Base-by-base conservation (phyloP, 2,888 invertebrate species). In the Epicampocera succincta region DNA sequence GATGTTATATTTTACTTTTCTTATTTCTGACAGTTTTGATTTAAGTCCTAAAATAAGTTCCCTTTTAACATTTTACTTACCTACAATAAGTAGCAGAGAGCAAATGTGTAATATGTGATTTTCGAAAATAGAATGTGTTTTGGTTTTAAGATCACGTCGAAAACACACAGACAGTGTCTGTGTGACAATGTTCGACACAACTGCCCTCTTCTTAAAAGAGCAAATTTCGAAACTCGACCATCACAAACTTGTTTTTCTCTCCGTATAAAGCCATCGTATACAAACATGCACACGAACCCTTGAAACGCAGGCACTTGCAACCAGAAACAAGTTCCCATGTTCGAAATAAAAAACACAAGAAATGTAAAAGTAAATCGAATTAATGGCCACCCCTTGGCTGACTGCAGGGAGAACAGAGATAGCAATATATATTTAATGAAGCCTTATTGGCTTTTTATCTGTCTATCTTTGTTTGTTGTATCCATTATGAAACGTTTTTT, bases 141-240 rank as follows among this genome's bases (percentile, higher is more conserved):
- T 65, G 42, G 63, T 25, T 2, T 71, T 25, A 77, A 58, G 76
- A 81, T 81, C 80, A 44, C 33, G 50, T 21, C 19, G n/a, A 29
- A 42, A 50, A 17, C 60, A 82, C 82, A 78, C 65, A 15, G 8
- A 82, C 9, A 75, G 66, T 74, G 68, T 78, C 17, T 42, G 78
- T 82, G 78, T 78, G 61, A 66, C 42, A 19, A 63, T 21, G 21
- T 68, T 63, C 76, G 61, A 63, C 60, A 33, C 5, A 33, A 1
- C 8, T 33, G 33, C 9, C 44, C 48, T 46, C 33, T 44, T 44
- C 5, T 17, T 42, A 50, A 52, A 6, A 29, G 58, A 75, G 42
- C 25, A 46, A 60, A 33, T 33, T 33, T 33, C 9, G 5, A 5
- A 54, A 46, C 72, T 78, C 72, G 72, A 79, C 66, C 46, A 79